phyloP scores from a whole-genome alignment of 2,888 invertebrate genomes.

The Syrphus vitripennis region DNA sequence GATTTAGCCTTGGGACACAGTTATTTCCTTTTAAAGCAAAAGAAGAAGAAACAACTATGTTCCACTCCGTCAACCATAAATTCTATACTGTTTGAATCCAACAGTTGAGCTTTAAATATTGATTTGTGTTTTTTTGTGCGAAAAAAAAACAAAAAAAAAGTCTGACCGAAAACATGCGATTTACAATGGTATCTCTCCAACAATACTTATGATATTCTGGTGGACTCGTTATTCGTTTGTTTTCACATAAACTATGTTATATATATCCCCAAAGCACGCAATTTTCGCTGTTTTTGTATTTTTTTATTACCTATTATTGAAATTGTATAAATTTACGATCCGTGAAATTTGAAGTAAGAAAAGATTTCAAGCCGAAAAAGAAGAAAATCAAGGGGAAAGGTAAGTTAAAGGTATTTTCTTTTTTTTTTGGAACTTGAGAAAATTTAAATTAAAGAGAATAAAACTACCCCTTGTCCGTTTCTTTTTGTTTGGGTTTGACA shows the following conservation, averaged over 20 bases:
- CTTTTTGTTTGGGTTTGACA: not conserved
- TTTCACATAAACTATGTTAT: not conserved
- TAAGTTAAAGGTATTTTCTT: not conserved
- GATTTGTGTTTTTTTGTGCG: slow-evolving; percentile 38
- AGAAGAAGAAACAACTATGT: slow-evolving; percentile 27
- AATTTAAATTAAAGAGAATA: not conserved
- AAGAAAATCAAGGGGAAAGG: not conserved
- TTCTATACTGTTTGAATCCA: slow-evolving; percentile 21
- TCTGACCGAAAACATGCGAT: slow-evolving; percentile 47
- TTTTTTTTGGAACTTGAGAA: not conserved
- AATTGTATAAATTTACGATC: slow-evolving; percentile 39
- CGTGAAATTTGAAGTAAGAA: slow-evolving; percentile 28
- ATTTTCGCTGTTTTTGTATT: slow-evolving; percentile 7
- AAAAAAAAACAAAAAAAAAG: too few relatives aligned
- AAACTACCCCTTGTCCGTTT: not conserved
- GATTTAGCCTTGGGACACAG: slow-evolving; percentile 1
- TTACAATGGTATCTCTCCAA: slow-evolving; percentile 22
- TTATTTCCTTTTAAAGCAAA: slow-evolving; percentile 3
- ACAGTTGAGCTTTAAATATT: slow-evolving; percentile 51
- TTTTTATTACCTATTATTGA: slow-evolving; percentile 9
- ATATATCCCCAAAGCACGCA: slow-evolving; percentile 38
- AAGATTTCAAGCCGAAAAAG: not conserved
- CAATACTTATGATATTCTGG: slow-evolving; percentile 2
- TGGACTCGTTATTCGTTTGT: slow-evolving; percentile 35
- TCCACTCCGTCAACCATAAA: slow-evolving; percentile 41